Base-by-base conservation (phyloP, 2,888 invertebrate genomes). In the Diarsia brunnea region DNA sequence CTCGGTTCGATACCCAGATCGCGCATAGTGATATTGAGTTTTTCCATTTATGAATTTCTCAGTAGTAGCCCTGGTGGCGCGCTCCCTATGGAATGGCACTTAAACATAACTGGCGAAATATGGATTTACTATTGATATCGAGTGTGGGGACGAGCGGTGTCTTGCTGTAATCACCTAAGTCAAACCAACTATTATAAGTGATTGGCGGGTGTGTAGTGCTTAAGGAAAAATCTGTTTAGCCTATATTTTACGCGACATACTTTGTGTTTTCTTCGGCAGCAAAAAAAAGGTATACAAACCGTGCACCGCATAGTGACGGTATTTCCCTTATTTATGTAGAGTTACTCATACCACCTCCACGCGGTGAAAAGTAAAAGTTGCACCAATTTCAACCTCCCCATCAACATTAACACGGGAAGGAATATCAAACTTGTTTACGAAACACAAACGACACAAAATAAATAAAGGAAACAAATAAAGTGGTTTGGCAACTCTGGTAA, bases 381-480 rank as follows among this genome's bases (percentile, higher is more conserved):
- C 63, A 82, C 51, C 47, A 60, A 73, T 69, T 79, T 69, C 49
- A 84, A 87, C 78, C 66, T 63, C 64, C 72, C 58, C 69, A 79
- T 68, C 45, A 85, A 71, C 69, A 84, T 81, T 87, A 83, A 81
- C 69, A 73, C 72, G 58, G 58, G 70, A 78, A 84, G 69, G 72
- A 77, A 81, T 73, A 88, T 85, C 87, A 87, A 90, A 90, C 82
- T 90, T 90, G 87, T 87, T 87, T 86, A 85, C 79, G 74, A 79
- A 86, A 86, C 87, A 89, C 89, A 89, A 90, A 90, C 86, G 89
- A 87, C 86, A 85, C 81, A 86, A 88, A 86, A 91, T 90, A 91
- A 90, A 91, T 89, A 91, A 90, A 89, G 86, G 87, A 90, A 93
- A 93, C 92, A 93, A 93, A 93, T 93, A 93, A 93, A 93, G 91